A percentile compares a stretch with the other conserved stretches of the same genome.
Evolutionary conservation across 2,113 vertebrate genomes (phyloP).

Genomic region (Nothoprocta pentlandii): DNA sequence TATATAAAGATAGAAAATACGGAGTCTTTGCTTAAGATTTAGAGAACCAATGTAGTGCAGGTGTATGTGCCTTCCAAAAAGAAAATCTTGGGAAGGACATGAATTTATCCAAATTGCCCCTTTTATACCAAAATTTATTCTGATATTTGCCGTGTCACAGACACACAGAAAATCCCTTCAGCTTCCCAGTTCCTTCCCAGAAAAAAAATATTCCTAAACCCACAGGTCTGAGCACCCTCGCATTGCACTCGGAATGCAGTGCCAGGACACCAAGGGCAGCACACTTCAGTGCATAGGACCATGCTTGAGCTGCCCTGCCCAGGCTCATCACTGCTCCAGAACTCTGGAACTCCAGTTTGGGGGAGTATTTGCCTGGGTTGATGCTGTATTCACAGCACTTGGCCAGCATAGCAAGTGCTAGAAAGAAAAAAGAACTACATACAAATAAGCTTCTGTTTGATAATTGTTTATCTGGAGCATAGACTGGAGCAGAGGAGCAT

Average conservation of each 20-base stretch:
- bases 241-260: accelerated
- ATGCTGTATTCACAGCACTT: neutral
- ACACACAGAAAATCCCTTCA: slow-evolving; percentile 16
- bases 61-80: slow-evolving; percentile 36
- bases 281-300: accelerated
- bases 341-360: neutral
- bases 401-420: neutral
- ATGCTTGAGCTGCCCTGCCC: accelerated
- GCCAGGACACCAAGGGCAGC: accelerated
- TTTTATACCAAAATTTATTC: slow-evolving; percentile 18
- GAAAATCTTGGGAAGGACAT: neutral
- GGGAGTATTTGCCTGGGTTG: neutral
- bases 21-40: neutral
- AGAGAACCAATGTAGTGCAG: slow-evolving; percentile 52
- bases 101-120: slow-evolving; percentile 20
- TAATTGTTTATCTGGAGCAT: neutral
- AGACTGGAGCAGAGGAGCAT: neutral
- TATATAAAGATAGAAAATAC: neutral
- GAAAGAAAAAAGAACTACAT: neutral
- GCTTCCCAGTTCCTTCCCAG: slow-evolving; percentile 15
- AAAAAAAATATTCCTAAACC: neutral
- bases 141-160: neutral
- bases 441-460: slow-evolving; percentile 19
- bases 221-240: accelerated
- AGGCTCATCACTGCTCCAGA: accelerated